These are phyloP conservation scores for Drosophila grimshawi DNA, from an alignment of 1,140 invertebrate genomes.

Conservation along the genomic window DNA sequence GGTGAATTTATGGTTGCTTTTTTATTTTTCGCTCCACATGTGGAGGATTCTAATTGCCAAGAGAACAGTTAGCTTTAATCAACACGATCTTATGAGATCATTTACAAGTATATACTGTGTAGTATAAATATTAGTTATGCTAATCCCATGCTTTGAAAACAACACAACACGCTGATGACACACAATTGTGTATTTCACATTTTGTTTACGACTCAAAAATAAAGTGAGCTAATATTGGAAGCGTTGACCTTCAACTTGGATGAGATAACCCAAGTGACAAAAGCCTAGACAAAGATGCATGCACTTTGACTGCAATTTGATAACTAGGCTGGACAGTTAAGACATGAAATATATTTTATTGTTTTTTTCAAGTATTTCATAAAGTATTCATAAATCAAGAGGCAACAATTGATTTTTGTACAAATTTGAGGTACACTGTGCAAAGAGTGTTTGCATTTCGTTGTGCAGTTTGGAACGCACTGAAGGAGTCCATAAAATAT, in stretches of 20 bases:
- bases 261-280: slow-evolving; percentile 27
- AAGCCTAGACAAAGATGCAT: neutral
- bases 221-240: slow-evolving; percentile 24
- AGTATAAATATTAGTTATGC: slow-evolving; percentile 3
- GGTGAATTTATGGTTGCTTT: neutral
- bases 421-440: no score
- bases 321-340: neutral
- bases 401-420: no score
- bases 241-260: slow-evolving; percentile 11
- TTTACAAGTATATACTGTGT: neutral
- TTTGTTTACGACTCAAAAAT: slow-evolving; percentile 8
- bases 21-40: neutral
- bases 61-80: neutral
- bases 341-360: no score
- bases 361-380: no score
- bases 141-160: slow-evolving; percentile 3
- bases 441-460: no score
- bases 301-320: slow-evolving; percentile 2
- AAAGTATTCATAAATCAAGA: no score
- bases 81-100: slow-evolving; percentile 26
- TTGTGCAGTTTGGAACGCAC: no score
- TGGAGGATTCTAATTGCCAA: neutral
- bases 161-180: neutral
- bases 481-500: no score
- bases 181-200: slow-evolving; percentile 14